Percentiles rank a stretch among this genome's conserved stretches.
Evolutionary conservation across 2,797 vertebrate species (phyloP).

Genomic region (Lacerta viridis): DNA sequence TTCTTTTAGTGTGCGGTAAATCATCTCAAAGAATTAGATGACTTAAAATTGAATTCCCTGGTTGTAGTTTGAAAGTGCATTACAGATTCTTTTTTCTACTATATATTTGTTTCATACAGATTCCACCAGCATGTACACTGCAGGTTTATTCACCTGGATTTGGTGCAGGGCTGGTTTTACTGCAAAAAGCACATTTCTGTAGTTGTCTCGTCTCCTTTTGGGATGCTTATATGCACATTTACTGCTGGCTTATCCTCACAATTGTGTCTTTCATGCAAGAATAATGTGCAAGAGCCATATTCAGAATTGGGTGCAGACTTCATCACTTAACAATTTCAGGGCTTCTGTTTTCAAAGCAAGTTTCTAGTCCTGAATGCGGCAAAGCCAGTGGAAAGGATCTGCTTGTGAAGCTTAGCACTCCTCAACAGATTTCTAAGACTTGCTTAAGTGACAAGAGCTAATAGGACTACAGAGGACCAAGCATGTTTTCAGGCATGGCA

Average conservation of each 20-base stretch:
- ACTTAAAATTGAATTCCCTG: conserved; percentile 36
- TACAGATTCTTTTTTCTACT: not conserved
- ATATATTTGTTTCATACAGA: conserved; percentile 18
- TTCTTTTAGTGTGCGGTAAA: conserved; percentile 36
- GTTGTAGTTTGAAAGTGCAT: conserved; percentile 15
- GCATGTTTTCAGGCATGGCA: not conserved
- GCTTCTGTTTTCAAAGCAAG: not conserved
- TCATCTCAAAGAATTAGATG: conserved; percentile 39
- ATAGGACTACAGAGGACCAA: not conserved
- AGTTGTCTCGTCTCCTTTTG: not conserved
- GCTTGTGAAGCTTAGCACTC: not conserved
- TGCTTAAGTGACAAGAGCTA: not conserved
- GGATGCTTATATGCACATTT: not conserved
- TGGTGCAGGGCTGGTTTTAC: not conserved
- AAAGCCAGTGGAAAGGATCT: not conserved
- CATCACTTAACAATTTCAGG: not conserved
- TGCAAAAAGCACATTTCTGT: not conserved
- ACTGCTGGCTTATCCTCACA: not conserved
- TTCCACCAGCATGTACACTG: not conserved
- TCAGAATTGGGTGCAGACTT: not conserved
- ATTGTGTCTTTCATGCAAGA: not conserved
- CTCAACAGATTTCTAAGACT: not conserved
- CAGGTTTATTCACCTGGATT: not conserved
- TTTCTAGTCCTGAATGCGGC: not conserved
- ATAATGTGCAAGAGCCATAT: not conserved